A percentile compares a stretch with the other conserved stretches of the same genome.
phyloP scores from a whole-genome alignment of 2,113 vertebrate genomes.

The Athene noctua region DNA sequence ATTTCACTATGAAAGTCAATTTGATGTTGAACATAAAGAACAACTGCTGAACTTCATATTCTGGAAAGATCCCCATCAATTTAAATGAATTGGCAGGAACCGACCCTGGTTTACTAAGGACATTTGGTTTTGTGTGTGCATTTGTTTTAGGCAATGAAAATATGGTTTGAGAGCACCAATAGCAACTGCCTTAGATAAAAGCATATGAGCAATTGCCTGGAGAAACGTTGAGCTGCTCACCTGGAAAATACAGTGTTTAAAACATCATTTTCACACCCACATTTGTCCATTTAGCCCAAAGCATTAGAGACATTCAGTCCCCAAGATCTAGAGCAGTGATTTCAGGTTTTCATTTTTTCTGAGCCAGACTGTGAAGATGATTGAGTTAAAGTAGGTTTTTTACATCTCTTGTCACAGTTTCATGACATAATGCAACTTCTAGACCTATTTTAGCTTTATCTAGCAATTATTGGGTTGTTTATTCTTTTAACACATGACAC shows the following conservation, averaged over 20 bases:
- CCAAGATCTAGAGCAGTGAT: background rate
- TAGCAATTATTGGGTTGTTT: constrained; percentile 13
- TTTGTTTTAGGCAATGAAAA: constrained; percentile 15
- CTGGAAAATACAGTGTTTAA: constrained; percentile 19
- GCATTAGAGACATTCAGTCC: background rate
- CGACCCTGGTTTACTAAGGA: background rate
- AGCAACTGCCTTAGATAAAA: background rate
- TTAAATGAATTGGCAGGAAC: background rate
- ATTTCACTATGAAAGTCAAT: background rate
- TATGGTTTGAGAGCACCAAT: background rate
- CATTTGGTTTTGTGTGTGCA: background rate
- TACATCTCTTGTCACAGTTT: constrained; percentile 23
- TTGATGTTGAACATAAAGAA: background rate
- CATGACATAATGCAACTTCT: constrained; percentile 16
- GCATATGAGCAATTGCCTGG: background rate
- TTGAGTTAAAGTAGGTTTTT: constrained; percentile 24
- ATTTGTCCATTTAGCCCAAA: background rate
- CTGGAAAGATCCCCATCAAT: background rate
- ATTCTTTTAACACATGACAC: constrained; percentile 39
- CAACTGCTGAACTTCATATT: background rate
- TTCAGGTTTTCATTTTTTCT: constrained; percentile 1
- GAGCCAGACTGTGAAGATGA: background rate
- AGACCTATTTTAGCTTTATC: constrained; percentile 37
- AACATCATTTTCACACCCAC: constrained; percentile 6
- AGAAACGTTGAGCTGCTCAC: background rate